Base-by-base conservation (phyloP, 2,888 invertebrate genomes). In the Siphlonurus alternatus region DNA sequence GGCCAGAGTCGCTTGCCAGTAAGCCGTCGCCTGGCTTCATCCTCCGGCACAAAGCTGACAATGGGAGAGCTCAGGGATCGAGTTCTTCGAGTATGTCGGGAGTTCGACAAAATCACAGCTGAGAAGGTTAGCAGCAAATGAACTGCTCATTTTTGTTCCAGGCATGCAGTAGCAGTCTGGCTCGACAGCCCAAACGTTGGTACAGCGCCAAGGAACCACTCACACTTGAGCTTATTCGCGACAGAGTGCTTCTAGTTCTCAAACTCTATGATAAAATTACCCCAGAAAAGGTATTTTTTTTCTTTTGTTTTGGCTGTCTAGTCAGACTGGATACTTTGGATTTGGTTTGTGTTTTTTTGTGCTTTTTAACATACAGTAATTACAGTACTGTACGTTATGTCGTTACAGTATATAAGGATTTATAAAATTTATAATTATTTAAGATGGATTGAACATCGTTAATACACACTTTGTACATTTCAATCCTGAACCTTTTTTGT, bases 191-290 rank as follows among this genome's bases (percentile, higher is more conserved):
- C 18, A 65, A 63, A 67, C 68, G 68, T 67, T 68, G 64, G 64
- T 90, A 87, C 83, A 86, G 88, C 77, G 78, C 77, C 69, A 86
- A 85, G 73, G 81, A 85, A 69, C 92, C 92, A 69, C 80, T 93
- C 73, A 82, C 89, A 68, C 80, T 93, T 76, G 87, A 89, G 73
- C 82, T 89, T 73, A 89, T 96, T 77, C 78, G 83, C 75, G 88
- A 92, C 76, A 84, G 99, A 76, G 94, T 98, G 70, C 79, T 96
- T 72, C 87, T 99, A 78, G 93, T 97, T 69, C 86, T 99, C 73
- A 90, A 91, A 81, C 86, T 98, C 71, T 99, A 93, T 82, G 99
- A 99, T 83, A 99, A 99, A 87, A 82, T 98, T 79, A 85, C 89
- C 74, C 87, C 92, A 70, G 82, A 85, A 72, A 93, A 96, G 93